phyloP scores from a whole-genome alignment of 2,888 invertebrate genomes.

The Hyposoter dolosus region DNA sequence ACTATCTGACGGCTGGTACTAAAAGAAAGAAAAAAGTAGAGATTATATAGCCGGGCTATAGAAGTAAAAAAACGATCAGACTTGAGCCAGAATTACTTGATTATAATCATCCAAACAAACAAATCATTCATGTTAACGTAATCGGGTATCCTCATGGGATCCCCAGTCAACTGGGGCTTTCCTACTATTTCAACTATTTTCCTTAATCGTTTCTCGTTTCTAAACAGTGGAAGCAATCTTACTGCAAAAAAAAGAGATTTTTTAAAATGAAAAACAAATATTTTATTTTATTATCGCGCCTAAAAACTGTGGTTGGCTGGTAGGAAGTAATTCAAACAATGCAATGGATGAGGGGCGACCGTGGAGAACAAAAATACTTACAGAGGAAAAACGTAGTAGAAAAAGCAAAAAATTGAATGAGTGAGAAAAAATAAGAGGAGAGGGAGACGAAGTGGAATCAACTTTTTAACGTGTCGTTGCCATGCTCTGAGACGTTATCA shows the following conservation, averaged over 20 bases:
- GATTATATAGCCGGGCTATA: slow-evolving; percentile 27
- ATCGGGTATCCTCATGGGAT: not conserved
- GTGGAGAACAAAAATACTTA: not conserved
- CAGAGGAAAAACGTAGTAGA: not conserved
- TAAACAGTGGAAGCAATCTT: no score
- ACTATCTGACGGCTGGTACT: slow-evolving; percentile 43
- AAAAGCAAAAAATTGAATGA: not conserved
- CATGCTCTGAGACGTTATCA: slow-evolving; percentile 42
- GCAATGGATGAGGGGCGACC: not conserved
- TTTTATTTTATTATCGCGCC: no score
- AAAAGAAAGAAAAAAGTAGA: not conserved
- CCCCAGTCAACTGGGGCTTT: not conserved
- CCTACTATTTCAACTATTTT: not conserved
- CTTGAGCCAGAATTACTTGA: not conserved
- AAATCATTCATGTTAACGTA: not conserved
- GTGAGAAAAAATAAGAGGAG: slow-evolving; percentile 1
- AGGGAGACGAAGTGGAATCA: slow-evolving; percentile 8
- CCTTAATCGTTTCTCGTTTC: not conserved
- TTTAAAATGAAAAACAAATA: not conserved
- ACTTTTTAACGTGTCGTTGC: slow-evolving; percentile 48
- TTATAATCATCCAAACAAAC: slow-evolving; percentile 16
- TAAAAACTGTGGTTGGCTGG: not conserved
- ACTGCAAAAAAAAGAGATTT: no score
- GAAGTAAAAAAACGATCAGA: not conserved
- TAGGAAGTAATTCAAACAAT: slow-evolving; percentile 1